Percentiles rank a stretch among this genome's conserved stretches.
These are phyloP conservation scores for Physella acuta DNA, from an alignment of 1,140 invertebrate genomes.

Conservation along the genomic window DNA sequence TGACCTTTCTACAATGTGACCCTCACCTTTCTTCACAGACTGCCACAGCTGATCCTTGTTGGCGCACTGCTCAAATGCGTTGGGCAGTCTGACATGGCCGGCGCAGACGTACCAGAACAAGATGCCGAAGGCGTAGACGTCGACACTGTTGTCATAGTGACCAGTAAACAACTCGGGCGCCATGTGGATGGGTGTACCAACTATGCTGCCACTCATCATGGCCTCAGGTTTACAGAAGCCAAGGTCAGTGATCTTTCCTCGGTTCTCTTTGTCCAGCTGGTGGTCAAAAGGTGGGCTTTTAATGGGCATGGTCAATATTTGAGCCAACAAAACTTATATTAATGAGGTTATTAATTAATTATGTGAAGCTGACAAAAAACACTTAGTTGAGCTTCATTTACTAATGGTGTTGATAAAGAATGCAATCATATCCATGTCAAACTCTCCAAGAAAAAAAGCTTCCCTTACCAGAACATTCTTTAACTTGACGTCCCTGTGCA, in stretches of 20 bases:
- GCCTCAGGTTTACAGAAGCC: slow-evolving; percentile 90
- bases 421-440: too few species aligned
- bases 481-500: slow-evolving; percentile 87
- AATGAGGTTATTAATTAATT: too few species aligned
- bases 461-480: slow-evolving; percentile 78
- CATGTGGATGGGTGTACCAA: slow-evolving; percentile 89
- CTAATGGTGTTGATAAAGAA: too few species aligned
- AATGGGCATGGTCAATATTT: too few species aligned
- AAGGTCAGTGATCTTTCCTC: slow-evolving; percentile 84
- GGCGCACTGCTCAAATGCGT: slow-evolving; percentile 81
- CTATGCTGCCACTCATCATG: slow-evolving; percentile 76
- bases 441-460: too few species aligned
- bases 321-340: too few species aligned
- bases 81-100: slow-evolving; percentile 77
- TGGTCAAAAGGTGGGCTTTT: too few species aligned
- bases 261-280: slow-evolving; percentile 72
- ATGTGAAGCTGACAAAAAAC: too few species aligned
- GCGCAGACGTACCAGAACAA: slow-evolving; percentile 90
- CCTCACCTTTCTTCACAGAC: slow-evolving; percentile 77
- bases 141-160: slow-evolving; percentile 80
- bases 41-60: slow-evolving; percentile 88
- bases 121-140: slow-evolving; percentile 89
- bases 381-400: too few species aligned
- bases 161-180: slow-evolving; percentile 82
- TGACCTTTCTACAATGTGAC: neutral